Evolutionary conservation across 1,140 invertebrate genomes (phyloP), one percentile per base, ranked within the genome.

Genomic region (Coboldia fuscipes): DNA sequence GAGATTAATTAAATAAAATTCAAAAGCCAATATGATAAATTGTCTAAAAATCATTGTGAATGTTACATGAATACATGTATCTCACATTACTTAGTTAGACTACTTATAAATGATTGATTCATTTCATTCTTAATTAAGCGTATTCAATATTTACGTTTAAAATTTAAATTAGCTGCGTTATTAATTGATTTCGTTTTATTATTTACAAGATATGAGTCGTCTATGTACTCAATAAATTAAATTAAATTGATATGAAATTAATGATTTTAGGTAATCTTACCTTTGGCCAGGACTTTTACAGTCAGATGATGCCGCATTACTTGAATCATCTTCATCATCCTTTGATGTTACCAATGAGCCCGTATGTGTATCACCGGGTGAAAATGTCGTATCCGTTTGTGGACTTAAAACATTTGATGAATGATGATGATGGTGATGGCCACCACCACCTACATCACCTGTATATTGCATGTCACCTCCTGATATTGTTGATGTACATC

Each of bases 221-320:
- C 22, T 12, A 12, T 23, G 12, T 23, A 23, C 14, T 14, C 24
- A 27, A 27, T 5, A 5, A 10, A 27, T 10, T 14, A 4, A 3
- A 27, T 10, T 27, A 27, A 27, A 3, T 27, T 10, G 23, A 24
- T 8, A 24, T 8, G n/a, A n/a, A 24, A 8, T 24, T 24, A 8
- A n/a, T 24, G 6, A 28, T 27, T 28, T 35, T 22, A 31, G 29
- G 29, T 34, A 12, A 34, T 44, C 47, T 48, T 47, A 71, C 68
- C 68, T 66, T 49, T 70, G 64, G 43, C 62, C 67, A 16, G 68
- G 65, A 48, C 68, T 71, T 42, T 71, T 72, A 54, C 64, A 64
- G 41, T 70, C 68, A 31, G 65, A 69, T 42, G 68, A 68, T 39
- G 61, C 62, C 38, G 65, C 66, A 45, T 65, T 68, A 44, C 67